Evolutionary conservation across 2,113 vertebrate genomes (phyloP), one percentile per base, ranked within the genome.

Genomic region (Xiphorhynchus elegans): DNA sequence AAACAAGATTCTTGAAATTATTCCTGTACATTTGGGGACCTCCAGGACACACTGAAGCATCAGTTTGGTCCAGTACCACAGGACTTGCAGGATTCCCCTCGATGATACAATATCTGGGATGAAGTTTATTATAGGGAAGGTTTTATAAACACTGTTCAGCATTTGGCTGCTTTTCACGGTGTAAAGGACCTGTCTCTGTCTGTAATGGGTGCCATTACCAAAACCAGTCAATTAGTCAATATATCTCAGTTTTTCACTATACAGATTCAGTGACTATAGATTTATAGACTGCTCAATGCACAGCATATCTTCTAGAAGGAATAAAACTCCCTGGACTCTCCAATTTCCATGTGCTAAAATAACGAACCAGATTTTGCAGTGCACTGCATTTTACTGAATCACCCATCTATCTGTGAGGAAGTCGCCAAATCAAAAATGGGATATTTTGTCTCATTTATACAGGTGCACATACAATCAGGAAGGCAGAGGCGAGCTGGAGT

Each of bases 241-340:
- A n/a, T 5, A 40, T 19, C 16, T 66, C 50, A 44, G 3, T 26
- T 37, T 66, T 23, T 21, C 74, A 37, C 60, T 44, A 25, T 29
- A 42, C 47, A 35, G 19, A 66, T 53, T 35, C 46, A 19, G 15
- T 24, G 33, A 40, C 55, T 70, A 11, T 2, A 56, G 60, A 44
- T 81, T 70, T 84, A 60, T 40, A 28, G 78, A 76, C n/a, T 14
- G 10, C 28, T 25, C 12, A 58, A 49, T 21, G 14, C 17, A 10
- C 4, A 11, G 9, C 12, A 23, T 1, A 1, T 6, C 40, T 21
- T 24, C 25, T 0, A 64, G 15, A 75, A 20, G 39, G 46, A 64
- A 18, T 6, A 91, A 33, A 95, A 49, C 49, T 80, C 35, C 19
- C 72, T 59, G 60, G 3, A 74, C 70, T 37, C 50, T 44, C 31